Evolutionary conservation across 1,140 invertebrate species (phyloP), one percentile per base, ranked within the genome.

Genomic region (Cotesia typhae): DNA sequence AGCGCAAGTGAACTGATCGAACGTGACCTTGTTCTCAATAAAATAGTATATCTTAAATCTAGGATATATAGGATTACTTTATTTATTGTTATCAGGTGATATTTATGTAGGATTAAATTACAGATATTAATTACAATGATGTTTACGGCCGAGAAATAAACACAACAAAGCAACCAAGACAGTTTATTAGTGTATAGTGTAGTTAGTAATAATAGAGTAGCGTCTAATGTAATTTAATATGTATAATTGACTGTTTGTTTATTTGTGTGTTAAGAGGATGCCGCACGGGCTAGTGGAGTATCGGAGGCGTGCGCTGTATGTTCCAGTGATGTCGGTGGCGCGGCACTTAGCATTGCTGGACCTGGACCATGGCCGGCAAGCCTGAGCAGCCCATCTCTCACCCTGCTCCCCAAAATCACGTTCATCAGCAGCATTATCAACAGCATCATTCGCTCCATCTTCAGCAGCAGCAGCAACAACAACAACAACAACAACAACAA

Each of bases 311-410:
- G 76, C 82, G 82, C 83, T 82, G 83, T 82, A 81, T 82, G 83
- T 85, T 80, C 83, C 83, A 87, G 85, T 86, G 83, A 87, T 86
- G 85, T 85, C 84, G 84, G 83, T 83, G 83, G 82, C 83, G 84
- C 81, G 83, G 84, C 81, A 80, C 80, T 80, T 81, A 82, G 80
- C 80, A 83, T 84, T 84, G 85, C 85, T 87, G 85, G 85, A 87
- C 84, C 84, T 85, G 84, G 86, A 88, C 83, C 80, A 87, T 88
- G 87, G 85, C 87, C 82, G 86, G 86, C 83, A 87, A 88, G 85
- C 85, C 86, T 88, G 87, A 87, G 83, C 83, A 82, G 79, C 81
- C 81, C 79, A 80, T 82, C 78, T 83, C 84, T 78, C 84, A 85
- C 81, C 81, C 84, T 81, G 83, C 79, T 84, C 81, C 79, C 78